Conservation (phyloP, 2,797 vertebrate genomes). For the Limosa lapponica region DNA sequence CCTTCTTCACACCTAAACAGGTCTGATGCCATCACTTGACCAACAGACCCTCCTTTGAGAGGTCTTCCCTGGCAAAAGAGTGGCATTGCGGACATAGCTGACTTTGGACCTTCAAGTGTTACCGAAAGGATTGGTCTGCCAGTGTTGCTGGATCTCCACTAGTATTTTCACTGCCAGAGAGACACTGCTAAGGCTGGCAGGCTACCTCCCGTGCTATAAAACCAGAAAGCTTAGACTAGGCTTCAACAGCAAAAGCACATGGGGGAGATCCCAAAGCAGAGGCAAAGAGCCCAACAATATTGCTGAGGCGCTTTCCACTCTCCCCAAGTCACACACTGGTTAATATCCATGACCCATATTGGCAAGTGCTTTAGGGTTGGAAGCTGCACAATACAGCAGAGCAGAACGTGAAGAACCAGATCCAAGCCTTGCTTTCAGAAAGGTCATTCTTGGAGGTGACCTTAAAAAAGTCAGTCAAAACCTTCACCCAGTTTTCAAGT, state of each 20-base stretch:
- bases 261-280: not conserved
- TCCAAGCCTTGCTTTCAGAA: not conserved
- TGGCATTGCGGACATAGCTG: rapidly evolving
- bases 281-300: not conserved
- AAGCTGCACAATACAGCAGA: not conserved
- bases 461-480: not conserved
- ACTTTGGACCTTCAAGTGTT: not conserved
- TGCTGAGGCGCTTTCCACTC: not conserved
- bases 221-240: not conserved
- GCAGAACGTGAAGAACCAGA: not conserved
- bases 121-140: not conserved
- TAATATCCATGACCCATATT: not conserved
- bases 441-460: not conserved
- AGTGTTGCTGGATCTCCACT: not conserved
- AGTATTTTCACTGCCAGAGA: not conserved
- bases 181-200: not conserved
- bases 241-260: not conserved
- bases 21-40: not conserved
- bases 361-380: not conserved
- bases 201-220: not conserved
- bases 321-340: not conserved
- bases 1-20: not conserved
- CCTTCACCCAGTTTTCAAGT: not conserved
- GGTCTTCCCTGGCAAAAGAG: not conserved
- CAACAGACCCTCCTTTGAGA: not conserved